Evolutionary conservation across 2,797 vertebrate genomes (phyloP).

Genomic region (Takifugu ocellatus): DNA sequence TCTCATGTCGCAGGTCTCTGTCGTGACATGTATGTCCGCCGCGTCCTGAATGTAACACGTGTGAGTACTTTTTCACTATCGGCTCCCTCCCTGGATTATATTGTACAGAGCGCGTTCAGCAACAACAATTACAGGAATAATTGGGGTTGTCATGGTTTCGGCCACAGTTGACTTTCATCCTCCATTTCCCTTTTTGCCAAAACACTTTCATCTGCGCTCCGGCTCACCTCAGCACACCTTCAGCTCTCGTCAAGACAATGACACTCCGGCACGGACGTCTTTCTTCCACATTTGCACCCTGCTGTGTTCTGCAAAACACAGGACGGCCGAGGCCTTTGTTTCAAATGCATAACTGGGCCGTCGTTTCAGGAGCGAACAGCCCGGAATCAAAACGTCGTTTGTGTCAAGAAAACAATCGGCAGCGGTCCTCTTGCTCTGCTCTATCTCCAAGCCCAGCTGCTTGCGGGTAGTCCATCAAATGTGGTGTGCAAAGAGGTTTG

Average conservation of each 20-base stretch:
- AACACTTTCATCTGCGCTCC: constrained; percentile 10
- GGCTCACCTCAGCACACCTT: constrained; percentile 29
- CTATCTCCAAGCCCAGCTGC: constrained; percentile 47
- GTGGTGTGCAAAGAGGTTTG: constrained; percentile 22
- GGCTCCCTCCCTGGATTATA: constrained; percentile 4
- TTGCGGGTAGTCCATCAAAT: constrained; percentile 43
- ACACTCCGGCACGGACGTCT: not conserved
- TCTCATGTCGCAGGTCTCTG: too few relatives aligned
- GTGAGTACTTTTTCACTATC: not conserved
- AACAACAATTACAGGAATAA: constrained; percentile 40
- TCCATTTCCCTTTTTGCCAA: constrained; percentile 40
- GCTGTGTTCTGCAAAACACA: too few relatives aligned
- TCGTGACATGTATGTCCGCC: too few relatives aligned
- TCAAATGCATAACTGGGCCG: not conserved
- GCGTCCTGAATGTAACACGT: too few relatives aligned
- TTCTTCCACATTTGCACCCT: too few relatives aligned
- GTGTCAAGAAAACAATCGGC: constrained; percentile 24
- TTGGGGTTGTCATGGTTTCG: constrained; percentile 33
- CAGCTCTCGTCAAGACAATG: constrained; percentile 23
- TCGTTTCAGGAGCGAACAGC: constrained; percentile 17
- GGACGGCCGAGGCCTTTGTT: constrained; percentile 4
- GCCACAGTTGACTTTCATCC: constrained; percentile 40
- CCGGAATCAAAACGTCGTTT: constrained; percentile 17
- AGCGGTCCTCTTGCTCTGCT: constrained; percentile 21
- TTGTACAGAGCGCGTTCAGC: constrained; percentile 2